Evolutionary conservation across 2,888 invertebrate genomes (phyloP).

Genomic region (Ophion costatus): DNA sequence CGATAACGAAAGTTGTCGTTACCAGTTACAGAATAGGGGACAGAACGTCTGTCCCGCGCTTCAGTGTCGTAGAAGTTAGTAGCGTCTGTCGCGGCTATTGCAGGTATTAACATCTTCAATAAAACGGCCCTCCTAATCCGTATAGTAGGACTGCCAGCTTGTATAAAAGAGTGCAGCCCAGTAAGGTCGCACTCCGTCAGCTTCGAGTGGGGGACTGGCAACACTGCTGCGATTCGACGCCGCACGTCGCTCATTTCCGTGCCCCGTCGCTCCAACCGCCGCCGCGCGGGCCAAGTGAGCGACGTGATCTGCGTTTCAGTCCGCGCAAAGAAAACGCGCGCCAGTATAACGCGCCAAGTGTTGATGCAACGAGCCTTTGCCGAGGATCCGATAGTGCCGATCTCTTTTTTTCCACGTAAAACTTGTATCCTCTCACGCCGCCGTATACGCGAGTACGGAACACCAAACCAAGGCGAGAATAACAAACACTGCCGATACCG

Average conservation of each 20-base stretch:
- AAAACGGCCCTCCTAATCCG: no score
- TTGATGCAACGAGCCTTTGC: slow-evolving; percentile 46
- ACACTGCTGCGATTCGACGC: not conserved
- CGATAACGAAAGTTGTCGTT: no score
- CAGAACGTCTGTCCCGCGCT: no score
- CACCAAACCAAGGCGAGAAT: not conserved
- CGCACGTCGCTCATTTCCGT: not conserved
- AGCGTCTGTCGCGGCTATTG: no score
- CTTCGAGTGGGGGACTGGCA: not conserved
- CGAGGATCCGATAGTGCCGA: slow-evolving; percentile 35
- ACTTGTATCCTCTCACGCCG: not conserved
- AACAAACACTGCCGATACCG: not conserved
- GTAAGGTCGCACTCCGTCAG: not conserved
- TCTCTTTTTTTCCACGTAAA: slow-evolving; percentile 9
- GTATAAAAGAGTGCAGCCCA: no score
- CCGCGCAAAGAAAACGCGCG: slow-evolving; percentile 54
- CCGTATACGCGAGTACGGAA: slow-evolving; percentile 8
- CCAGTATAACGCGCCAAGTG: slow-evolving; percentile 64
- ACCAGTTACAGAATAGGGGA: no score
- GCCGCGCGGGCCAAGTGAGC: not conserved
- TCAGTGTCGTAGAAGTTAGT: no score
- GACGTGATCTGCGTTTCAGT: no score
- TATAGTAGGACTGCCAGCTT: no score
- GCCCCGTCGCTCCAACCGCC: not conserved
- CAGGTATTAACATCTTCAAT: no score